These are phyloP conservation scores for Leptinotarsa rubiginosa DNA, from an alignment of 2,888 invertebrate genomes.

Conservation along the genomic window DNA sequence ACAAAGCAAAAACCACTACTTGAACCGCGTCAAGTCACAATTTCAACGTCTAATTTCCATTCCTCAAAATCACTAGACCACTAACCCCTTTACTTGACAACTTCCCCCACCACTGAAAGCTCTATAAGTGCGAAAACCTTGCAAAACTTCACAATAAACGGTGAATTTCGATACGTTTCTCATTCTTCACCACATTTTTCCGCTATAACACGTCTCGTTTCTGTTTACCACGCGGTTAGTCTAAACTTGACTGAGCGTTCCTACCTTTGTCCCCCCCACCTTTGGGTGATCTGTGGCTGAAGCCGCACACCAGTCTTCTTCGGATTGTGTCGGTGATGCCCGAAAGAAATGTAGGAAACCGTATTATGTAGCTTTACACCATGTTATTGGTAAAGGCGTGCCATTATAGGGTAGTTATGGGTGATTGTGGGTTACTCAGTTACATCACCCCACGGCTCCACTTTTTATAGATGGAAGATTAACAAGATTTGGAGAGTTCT, in stretches of 20 bases:
- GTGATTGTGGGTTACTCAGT: no score
- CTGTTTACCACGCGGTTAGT: not conserved
- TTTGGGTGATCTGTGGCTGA: not conserved
- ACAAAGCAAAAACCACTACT: not conserved
- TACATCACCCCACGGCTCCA: no score
- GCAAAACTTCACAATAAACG: not conserved
- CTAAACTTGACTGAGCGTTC: not conserved
- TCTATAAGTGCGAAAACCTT: constrained; percentile 7
- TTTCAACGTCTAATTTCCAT: constrained; percentile 3
- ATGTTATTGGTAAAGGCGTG: not conserved
- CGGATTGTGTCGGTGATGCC: not conserved
- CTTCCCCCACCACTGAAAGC: constrained; percentile 4
- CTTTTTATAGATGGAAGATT: no score
- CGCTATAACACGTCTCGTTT: constrained; percentile 4
- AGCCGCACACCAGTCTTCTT: not conserved
- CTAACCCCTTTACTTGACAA: constrained; percentile 1
- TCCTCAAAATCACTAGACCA: not conserved
- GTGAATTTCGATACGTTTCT: not conserved
- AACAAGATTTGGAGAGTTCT: no score
- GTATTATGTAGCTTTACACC: not conserved
- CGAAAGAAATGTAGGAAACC: constrained; percentile 4
- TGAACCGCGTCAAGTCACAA: not conserved
- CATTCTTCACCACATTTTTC: constrained; percentile 5
- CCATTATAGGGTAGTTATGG: no score
- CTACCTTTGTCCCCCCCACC: not conserved